Evolutionary conservation across 2,113 vertebrate genomes (phyloP), one percentile per base, ranked within the genome.

Genomic region (Eidolon helvum): DNA sequence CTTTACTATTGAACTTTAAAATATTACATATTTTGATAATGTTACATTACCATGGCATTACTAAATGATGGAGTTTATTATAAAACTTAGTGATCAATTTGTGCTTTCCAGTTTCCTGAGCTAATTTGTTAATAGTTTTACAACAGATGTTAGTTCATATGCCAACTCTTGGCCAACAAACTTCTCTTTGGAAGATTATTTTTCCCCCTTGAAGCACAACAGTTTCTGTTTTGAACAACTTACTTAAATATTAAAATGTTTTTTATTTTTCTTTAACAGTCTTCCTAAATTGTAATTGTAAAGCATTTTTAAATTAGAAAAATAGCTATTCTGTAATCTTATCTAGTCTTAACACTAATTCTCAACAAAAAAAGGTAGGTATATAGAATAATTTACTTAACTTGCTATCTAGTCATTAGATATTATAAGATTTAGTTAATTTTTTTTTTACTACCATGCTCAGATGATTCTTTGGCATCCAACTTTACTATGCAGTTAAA

Each of bases 1-100:
- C 53, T 93, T 95, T 95, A 80, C 65, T 93, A 85, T 91, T 92
- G 80, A 97, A 95, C 87, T 96, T 96, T 57, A 93, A 97, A 95
- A 78, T 77, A 74, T 11, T 94, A 59, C 38, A 15, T 92, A 83
- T 91, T 94, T 92, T 33, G 93, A 91, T 95, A 74, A 78, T 77
- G 19, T 85, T 65, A 94, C 85, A 86, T 96, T 95, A 59, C n/a
- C 55, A 33, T 96, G 78, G 53, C 48, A 88, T 93, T 94, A 94
- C 66, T 91, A 80, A 96, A 38, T 83, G 45, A 66, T 90, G 10
- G 65, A 61, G 12, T 91, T 95, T 87, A 63, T 94, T 77, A 87
- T 95, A 91, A 95, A 92, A 12, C 33, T 95, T 90, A 93, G 63
- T 95, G 87, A 88, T 94, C 61, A 83, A 26, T 90, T 96, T 84